These are phyloP conservation scores for Salminus brasiliensis DNA, from an alignment of 2,113 vertebrate genomes.

Conservation along the genomic window DNA sequence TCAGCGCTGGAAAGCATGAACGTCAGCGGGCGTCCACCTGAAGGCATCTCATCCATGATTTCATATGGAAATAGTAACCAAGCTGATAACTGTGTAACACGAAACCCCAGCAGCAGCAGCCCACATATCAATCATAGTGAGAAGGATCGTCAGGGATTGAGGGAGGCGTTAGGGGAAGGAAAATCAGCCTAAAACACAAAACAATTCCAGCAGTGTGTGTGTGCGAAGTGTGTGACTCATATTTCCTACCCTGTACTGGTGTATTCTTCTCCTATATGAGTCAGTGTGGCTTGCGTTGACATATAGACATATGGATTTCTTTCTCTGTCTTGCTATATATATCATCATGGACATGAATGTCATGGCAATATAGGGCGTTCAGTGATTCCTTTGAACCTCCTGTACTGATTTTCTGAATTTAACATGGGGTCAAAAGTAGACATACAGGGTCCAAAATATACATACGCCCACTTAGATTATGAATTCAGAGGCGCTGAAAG, in stretches of 20 bases:
- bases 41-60: neutral
- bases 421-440: no score
- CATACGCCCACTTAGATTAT: no score
- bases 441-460: no score
- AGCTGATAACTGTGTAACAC: neutral
- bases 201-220: neutral
- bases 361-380: no score
- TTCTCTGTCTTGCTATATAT: neutral
- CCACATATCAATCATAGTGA: slow-evolving; percentile 3
- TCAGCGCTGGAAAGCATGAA: neutral
- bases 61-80: neutral
- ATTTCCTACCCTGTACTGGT: slow-evolving; percentile 30
- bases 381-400: no score
- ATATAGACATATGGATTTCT: neutral
- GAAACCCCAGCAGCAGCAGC: neutral
- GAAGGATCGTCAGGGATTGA: neutral
- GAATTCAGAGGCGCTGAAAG: no score
- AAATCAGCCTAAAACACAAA: slow-evolving; percentile 21
- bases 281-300: slow-evolving; percentile 10
- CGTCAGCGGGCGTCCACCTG: neutral
- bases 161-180: slow-evolving; percentile 25
- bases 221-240: slow-evolving; percentile 25
- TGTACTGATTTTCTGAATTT: no score
- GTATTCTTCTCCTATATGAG: slow-evolving; percentile 28
- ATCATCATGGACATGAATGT: neutral